Conservation (phyloP, 2,888 invertebrate species). For the Keiferia lycopersicella region DNA sequence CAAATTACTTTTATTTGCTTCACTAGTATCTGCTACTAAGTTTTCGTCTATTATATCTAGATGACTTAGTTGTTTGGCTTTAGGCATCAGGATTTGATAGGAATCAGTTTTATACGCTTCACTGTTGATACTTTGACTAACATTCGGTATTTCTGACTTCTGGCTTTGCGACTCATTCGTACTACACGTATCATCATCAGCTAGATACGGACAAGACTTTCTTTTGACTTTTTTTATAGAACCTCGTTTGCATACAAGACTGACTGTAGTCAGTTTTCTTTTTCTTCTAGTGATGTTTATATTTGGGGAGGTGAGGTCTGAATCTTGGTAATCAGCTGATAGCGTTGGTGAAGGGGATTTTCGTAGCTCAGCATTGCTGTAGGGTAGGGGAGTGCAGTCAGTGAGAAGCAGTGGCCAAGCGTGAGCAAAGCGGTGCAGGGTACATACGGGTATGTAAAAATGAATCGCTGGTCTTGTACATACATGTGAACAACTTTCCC, state of each 20-base stretch:
- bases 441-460: neutral
- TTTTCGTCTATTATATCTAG: conserved; percentile 57
- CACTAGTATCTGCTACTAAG: conserved; percentile 34
- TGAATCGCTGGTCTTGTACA: no score
- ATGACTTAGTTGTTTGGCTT: conserved; percentile 33
- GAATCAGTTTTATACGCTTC: conserved; percentile 64
- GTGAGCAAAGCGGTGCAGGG: conserved; percentile 43
- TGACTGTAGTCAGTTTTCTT: conserved; percentile 31
- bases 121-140: conserved; percentile 42
- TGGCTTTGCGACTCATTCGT: conserved; percentile 4
- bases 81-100: conserved; percentile 57
- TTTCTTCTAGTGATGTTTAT: conserved; percentile 33
- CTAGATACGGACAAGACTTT: conserved; percentile 39
- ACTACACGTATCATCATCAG: conserved; percentile 41
- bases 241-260: conserved; percentile 13
- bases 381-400: conserved; percentile 47
- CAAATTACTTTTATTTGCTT: conserved; percentile 15
- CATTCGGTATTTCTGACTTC: conserved; percentile 40
- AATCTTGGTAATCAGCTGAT: conserved; percentile 64
- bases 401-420: conserved; percentile 33
- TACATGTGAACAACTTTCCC: no score
- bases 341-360: conserved; percentile 43
- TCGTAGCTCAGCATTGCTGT: conserved; percentile 40
- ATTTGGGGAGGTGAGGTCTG: conserved; percentile 51
- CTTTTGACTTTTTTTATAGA: conserved; percentile 34